These are phyloP conservation scores for Nannospalax galili DNA, from an alignment of 2,113 vertebrate species.

Conservation along the genomic window DNA sequence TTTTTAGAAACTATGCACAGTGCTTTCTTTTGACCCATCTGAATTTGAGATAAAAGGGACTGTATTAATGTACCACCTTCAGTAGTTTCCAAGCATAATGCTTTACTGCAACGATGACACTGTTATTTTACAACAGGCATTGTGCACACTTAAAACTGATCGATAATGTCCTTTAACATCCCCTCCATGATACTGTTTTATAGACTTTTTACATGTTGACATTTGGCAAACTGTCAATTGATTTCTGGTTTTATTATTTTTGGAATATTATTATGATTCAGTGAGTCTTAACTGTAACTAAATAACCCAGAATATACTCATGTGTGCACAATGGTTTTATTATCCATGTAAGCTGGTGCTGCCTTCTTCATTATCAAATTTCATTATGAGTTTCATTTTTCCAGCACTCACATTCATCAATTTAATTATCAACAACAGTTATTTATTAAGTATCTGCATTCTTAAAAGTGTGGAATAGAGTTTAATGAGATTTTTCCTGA, in stretches of 20 bases:
- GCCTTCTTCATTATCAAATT: background rate
- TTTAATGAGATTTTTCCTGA: background rate
- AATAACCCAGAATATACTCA: background rate
- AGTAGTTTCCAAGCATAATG: background rate
- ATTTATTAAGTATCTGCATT: background rate
- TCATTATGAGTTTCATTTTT: background rate
- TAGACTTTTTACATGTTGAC: background rate
- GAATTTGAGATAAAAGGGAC: background rate
- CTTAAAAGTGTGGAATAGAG: background rate
- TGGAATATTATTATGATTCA: background rate
- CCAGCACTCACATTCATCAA: background rate
- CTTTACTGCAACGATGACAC: background rate
- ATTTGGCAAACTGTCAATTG: slow-evolving; percentile 3
- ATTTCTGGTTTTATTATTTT: slow-evolving; percentile 12
- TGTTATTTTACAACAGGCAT: background rate
- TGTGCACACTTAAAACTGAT: background rate
- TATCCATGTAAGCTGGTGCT: background rate
- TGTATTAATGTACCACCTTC: background rate
- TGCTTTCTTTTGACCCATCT: background rate
- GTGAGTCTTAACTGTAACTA: background rate
- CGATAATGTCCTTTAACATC: background rate
- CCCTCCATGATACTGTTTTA: background rate
- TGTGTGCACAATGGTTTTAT: background rate
- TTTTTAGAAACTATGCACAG: background rate
- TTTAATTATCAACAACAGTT: background rate